Conservation (phyloP, 2,797 vertebrate genomes). For the Spinibarbus caldwelli region DNA sequence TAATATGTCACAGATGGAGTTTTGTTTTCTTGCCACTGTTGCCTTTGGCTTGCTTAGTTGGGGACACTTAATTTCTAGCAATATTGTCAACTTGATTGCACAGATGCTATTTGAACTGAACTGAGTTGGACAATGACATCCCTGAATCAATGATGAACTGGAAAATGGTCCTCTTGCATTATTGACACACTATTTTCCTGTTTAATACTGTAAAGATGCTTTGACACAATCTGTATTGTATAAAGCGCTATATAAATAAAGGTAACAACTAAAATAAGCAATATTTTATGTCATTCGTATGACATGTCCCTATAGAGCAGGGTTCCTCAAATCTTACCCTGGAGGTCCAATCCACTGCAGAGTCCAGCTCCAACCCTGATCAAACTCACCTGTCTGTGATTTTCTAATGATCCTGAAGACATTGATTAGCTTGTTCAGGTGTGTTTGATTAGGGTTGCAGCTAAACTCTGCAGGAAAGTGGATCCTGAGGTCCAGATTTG, state of each 20-base stretch:
- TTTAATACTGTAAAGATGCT: neutral
- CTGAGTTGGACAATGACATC: neutral
- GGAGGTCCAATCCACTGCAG: no score
- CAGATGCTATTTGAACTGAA: neutral
- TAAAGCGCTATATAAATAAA: no score
- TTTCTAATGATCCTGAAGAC: no score
- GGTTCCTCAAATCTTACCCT: no score
- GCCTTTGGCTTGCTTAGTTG: neutral
- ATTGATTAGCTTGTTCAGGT: no score
- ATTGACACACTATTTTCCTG: neutral
- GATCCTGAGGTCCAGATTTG: no score
- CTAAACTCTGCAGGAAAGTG: no score
- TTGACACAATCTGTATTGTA: no score
- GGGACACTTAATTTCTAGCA: neutral
- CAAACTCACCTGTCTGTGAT: no score
- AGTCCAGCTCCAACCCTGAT: no score
- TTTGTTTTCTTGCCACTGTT: neutral
- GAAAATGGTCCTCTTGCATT: no score
- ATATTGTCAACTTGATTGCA: neutral
- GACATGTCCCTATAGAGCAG: neutral
- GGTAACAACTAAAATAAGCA: neutral
- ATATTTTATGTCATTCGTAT: neutral
- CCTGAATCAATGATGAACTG: neutral
- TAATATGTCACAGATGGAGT: neutral
- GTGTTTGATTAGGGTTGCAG: no score